These are phyloP conservation scores for Anguilla megastoma DNA, from an alignment of 2,797 vertebrate genomes.

Conservation along the genomic window DNA sequence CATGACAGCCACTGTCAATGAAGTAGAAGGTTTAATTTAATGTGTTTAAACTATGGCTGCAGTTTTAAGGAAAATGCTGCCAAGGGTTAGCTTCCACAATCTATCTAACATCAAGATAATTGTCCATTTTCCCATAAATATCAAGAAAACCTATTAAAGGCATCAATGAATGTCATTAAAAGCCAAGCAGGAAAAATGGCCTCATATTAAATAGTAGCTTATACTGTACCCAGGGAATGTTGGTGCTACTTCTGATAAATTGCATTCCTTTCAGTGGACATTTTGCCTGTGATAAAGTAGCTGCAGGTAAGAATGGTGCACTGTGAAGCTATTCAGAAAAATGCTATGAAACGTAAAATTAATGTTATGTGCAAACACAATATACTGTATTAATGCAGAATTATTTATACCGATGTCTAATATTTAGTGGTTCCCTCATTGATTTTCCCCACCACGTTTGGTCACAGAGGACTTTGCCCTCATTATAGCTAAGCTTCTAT, in stretches of 20 bases:
- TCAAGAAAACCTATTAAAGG: constrained; percentile 62
- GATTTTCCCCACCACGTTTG: not conserved
- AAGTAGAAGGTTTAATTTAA: not conserved
- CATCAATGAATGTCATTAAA: constrained; percentile 68
- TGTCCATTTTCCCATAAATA: constrained; percentile 53
- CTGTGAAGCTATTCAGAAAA: not conserved
- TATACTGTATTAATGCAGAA: not conserved
- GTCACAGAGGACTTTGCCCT: not conserved
- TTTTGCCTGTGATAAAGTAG: constrained; percentile 11
- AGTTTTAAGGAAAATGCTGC: not conserved
- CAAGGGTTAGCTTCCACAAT: not conserved
- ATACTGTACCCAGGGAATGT: constrained; percentile 20
- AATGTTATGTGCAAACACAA: not conserved
- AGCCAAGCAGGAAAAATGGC: constrained; percentile 47
- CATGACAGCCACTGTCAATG: not conserved
- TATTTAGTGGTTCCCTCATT: not conserved
- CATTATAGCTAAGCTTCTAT: not conserved
- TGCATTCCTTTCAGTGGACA: not conserved
- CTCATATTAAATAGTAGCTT: constrained; percentile 13
- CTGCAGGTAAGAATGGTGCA: not conserved
- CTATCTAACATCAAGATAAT: constrained; percentile 16
- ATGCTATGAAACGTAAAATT: constrained; percentile 2
- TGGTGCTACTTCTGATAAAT: constrained; percentile 16
- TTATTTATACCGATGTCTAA: not conserved
- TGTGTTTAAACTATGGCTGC: not conserved